phyloP scores from a whole-genome alignment of 2,113 vertebrate species.

The Dipodomys ordii region DNA sequence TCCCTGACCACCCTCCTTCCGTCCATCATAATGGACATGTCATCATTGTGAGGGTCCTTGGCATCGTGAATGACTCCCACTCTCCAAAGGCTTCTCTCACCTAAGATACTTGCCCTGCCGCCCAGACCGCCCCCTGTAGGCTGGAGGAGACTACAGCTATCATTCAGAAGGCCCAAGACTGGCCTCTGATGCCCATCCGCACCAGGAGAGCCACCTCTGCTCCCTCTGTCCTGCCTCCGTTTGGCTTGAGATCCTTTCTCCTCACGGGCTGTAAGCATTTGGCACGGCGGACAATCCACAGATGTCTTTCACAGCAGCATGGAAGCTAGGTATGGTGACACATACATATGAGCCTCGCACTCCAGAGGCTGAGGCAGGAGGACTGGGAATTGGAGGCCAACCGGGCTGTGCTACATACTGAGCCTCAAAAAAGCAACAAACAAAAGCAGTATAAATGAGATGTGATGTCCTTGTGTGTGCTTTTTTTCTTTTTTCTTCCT shows the following conservation, averaged over 20 bases:
- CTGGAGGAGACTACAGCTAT: neutral
- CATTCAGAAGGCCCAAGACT: neutral
- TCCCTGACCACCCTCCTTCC: neutral
- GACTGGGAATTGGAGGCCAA: neutral
- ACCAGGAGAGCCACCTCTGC: neutral
- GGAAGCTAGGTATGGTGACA: too few relatives aligned
- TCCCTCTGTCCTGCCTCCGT: neutral
- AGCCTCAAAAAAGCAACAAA: neutral
- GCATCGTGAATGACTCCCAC: neutral
- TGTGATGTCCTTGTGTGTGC: neutral
- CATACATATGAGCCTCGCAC: too few relatives aligned
- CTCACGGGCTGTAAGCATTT: neutral
- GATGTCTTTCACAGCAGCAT: neutral
- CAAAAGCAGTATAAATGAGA: neutral
- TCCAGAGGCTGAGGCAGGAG: too few relatives aligned
- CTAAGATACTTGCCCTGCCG: neutral
- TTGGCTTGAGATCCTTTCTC: neutral
- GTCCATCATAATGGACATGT: neutral
- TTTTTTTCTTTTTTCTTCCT: too few relatives aligned
- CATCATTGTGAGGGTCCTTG: neutral
- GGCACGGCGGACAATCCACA: fast-evolving
- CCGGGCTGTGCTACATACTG: neutral
- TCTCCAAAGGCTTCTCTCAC: neutral
- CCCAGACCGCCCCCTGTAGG: neutral
- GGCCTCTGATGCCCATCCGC: neutral